Evolutionary conservation across 2,113 vertebrate genomes (phyloP), one percentile per base, ranked within the genome.

Genomic region (Microcebus ravelobensis): DNA sequence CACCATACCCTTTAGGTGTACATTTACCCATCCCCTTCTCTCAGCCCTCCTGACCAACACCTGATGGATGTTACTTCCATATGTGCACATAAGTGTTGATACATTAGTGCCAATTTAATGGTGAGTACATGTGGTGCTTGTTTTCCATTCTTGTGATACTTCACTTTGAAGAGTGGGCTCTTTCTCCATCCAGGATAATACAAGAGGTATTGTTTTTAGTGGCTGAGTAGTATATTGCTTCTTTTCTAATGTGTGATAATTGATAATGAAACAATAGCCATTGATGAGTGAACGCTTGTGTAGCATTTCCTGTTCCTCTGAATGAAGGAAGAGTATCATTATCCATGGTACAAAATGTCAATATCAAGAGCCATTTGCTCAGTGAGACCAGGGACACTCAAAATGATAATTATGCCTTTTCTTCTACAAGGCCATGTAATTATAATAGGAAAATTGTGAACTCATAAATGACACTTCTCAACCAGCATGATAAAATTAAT

Each of bases 291-390:
- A 91, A 31, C 81, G 86, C 91, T 93, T 95, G 52, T 34, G 82
- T 10, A 82, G 96, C 86, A 97, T 95, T 96, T 97, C 93, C 91
- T 55, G 89, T 96, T 95, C 97, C 71, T 93, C 80, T 91, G 74
- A 89, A 87, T 91, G 79, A 93, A 76, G 87, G n/a, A 71, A 92
- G 61, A 96, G 95, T 92, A 80, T 96, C 76, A 97, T 98, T 97
- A 97, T 94, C 93, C 67, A 79, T 45, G 87, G 97, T 84, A 98
- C 89, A 94, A 96, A 98, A 95, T 97, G 95, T 96, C 94, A 96
- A 77, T 93, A 95, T 96, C 83, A 93, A 96, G 96, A 96, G 48
- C 86, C 13, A 1, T 93, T 97, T 95, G 79, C 84, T 96, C 86
- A 97, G 10, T 76, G 83, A 97, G 88, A 86, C 84, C 87, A 79